Percentiles rank a stretch among this genome's conserved stretches.
Evolutionary conservation across 2,797 vertebrate genomes (phyloP).

Genomic region (Leucoraja ocellata): DNA sequence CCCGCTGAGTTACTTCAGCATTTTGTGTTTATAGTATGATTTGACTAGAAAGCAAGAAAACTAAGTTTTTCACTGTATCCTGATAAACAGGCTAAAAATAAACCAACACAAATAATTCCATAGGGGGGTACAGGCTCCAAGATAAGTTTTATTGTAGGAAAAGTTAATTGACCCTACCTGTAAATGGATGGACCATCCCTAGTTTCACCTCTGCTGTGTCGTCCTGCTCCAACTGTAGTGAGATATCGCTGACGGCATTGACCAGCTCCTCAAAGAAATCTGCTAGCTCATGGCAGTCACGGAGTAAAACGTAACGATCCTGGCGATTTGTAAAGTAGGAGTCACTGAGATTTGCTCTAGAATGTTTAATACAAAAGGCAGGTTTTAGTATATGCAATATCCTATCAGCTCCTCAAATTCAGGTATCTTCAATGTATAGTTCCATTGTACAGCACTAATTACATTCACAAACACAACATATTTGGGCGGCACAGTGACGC

Average conservation of each 20-base stretch:
- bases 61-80: too few species aligned
- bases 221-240: conserved; percentile 77
- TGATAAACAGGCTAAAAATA: too few species aligned
- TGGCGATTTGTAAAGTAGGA: conserved; percentile 97
- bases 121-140: background rate
- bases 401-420: background rate
- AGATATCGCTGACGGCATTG: conserved; percentile 78
- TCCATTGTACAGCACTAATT: background rate
- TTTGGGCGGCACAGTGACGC: background rate
- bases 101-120: too few species aligned
- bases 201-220: conserved; percentile 73
- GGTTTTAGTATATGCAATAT: background rate
- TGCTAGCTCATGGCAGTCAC: conserved; percentile 75
- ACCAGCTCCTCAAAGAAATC: conserved; percentile 90
- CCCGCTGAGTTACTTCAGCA: too few species aligned
- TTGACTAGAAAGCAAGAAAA: too few species aligned
- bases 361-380: background rate
- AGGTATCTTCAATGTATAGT: background rate
- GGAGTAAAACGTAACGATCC: conserved; percentile 88
- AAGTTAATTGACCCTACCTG: conserved; percentile 56
- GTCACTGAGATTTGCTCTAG: conserved; percentile 90
- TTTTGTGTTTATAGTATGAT: too few species aligned
- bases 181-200: conserved; percentile 87
- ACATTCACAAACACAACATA: background rate
- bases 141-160: background rate